A percentile compares a stretch with the other conserved stretches of the same genome.
Conservation (phyloP, 2,888 invertebrate species). For the Imbricaverruca yamaguchii region DNA sequence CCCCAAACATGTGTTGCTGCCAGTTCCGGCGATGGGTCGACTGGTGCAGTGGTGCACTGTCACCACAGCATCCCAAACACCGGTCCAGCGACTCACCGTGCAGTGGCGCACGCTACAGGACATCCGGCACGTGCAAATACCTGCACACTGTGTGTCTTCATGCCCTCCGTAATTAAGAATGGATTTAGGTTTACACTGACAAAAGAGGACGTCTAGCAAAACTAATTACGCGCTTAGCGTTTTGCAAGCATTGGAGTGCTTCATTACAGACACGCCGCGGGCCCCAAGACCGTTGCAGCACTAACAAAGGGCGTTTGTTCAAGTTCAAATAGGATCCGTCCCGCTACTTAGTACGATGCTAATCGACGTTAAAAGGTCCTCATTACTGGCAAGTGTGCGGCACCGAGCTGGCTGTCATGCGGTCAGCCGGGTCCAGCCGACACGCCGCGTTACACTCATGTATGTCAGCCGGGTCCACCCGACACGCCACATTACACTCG, state of each 20-base stretch:
- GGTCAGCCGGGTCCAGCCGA: no score
- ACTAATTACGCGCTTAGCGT: slow-evolving; percentile 5
- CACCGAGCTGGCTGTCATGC: neutral
- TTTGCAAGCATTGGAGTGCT: neutral
- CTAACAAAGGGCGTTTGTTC: neutral
- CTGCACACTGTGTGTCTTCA: no score
- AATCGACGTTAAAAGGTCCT: neutral
- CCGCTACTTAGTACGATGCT: neutral
- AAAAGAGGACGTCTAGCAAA: neutral
- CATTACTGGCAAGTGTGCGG: neutral
- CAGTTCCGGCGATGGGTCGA: no score
- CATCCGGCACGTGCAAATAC: no score
- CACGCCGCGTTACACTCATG: no score
- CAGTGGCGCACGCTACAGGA: no score
- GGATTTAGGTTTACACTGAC: neutral
- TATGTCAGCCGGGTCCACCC: no score
- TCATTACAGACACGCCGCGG: neutral
- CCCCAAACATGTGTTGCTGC: no score
- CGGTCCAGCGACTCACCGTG: no score
- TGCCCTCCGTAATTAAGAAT: neutral
- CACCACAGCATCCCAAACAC: no score
- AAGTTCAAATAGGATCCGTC: neutral
- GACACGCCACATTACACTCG: no score
- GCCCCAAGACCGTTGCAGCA: neutral
- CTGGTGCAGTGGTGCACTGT: no score